phyloP scores from a whole-genome alignment of 2,797 vertebrate species.

The Meda fulgida region DNA sequence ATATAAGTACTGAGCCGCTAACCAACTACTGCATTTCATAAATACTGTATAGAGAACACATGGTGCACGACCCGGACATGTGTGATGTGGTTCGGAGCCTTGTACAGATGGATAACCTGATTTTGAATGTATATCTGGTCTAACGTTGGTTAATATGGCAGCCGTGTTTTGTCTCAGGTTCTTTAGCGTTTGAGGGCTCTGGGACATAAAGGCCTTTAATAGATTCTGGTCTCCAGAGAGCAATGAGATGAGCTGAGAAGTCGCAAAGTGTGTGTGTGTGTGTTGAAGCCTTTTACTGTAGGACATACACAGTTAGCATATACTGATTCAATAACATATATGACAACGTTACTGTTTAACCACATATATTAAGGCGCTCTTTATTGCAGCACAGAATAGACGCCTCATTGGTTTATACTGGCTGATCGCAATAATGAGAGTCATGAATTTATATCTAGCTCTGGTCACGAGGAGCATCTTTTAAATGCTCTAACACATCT shows the following conservation, averaged over 20 bases:
- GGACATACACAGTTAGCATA: not conserved
- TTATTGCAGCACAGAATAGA: conserved; percentile 29
- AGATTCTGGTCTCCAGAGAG: conserved; percentile 99
- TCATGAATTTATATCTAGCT: conserved; percentile 19
- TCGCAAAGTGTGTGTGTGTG: not conserved
- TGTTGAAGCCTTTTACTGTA: not conserved
- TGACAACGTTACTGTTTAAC: not conserved
- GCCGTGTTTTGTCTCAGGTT: conserved; percentile 84
- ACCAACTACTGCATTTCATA: conserved; percentile 27
- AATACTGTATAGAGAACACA: conserved; percentile 32
- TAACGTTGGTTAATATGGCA: conserved; percentile 17
- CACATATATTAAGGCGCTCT: not conserved
- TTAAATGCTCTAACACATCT: conserved; percentile 17
- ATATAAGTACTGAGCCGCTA: not conserved
- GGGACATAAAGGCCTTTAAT: conserved; percentile 97
- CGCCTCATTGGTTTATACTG: conserved; percentile 27
- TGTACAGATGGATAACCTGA: conserved; percentile 17
- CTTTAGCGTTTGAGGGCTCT: conserved; percentile 96
- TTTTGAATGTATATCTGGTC: not conserved
- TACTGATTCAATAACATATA: not conserved
- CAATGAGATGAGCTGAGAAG: conserved; percentile 82
- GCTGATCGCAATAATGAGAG: not conserved
- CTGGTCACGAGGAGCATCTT: not conserved
- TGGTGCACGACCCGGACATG: not conserved
- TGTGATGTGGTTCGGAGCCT: not conserved